Conservation (phyloP, 2,888 invertebrate species). For the Aphidius colemani region DNA sequence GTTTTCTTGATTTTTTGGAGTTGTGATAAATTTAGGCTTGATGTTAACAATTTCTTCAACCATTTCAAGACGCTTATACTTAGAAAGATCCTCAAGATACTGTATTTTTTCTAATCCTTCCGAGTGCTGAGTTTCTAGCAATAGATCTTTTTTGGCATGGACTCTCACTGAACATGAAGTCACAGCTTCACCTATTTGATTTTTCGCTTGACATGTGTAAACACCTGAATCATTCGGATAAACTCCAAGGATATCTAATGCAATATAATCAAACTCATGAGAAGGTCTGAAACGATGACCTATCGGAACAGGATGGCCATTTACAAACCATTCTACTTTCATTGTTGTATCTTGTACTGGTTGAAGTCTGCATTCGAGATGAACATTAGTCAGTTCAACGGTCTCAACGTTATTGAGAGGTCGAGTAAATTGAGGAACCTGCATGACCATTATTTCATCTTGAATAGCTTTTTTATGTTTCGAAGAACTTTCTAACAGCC, state of each 20-base stretch:
- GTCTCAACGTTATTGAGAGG: conserved; percentile 88
- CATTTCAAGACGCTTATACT: conserved; percentile 80
- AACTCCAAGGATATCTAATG: conserved; percentile 92
- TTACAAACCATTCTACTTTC: conserved; percentile 95
- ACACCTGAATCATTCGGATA: conserved; percentile 97
- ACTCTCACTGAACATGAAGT: conserved; percentile 90
- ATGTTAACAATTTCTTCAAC: conserved; percentile 83
- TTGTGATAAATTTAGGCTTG: conserved; percentile 83
- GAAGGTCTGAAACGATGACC: conserved; percentile 95
- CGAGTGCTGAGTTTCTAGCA: conserved; percentile 88
- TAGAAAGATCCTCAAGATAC: conserved; percentile 84
- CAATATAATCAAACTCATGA: conserved; percentile 96
- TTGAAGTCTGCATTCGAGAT: conserved; percentile 88
- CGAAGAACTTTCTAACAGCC: conserved; percentile 82
- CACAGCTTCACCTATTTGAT: conserved; percentile 91
- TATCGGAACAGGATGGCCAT: conserved; percentile 88
- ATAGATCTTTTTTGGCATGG: conserved; percentile 85
- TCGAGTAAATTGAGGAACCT: conserved; percentile 86
- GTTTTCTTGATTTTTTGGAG: conserved; percentile 84
- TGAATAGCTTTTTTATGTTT: conserved; percentile 70
- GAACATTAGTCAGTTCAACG: conserved; percentile 88
- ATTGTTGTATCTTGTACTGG: conserved; percentile 90
- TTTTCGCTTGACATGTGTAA: conserved; percentile 93
- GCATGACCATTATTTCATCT: conserved; percentile 82
- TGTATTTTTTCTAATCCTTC: conserved; percentile 91